Base-by-base conservation (phyloP, 2,797 vertebrate genomes). In the Periparus ater region DNA sequence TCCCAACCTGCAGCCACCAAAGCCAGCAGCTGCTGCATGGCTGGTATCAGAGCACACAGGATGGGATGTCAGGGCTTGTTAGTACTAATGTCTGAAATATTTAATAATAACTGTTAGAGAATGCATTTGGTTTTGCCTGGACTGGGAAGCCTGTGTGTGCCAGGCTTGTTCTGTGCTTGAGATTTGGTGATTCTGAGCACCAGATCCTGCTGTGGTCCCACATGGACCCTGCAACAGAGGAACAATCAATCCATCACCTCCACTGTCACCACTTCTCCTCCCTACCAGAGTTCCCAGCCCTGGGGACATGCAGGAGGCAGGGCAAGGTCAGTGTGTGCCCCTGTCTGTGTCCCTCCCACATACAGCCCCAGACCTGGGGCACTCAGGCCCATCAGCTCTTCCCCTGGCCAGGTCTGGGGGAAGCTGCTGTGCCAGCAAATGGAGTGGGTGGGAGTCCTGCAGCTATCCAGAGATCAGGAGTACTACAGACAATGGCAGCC, bases 1-100 rank as follows among this genome's bases (percentile, higher is more conserved):
- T 88, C 79, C 91, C 55, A 62, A 74, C n/a, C 92, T 54, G 75
- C 63, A 81, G 34, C 75, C 92, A 89, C n/a, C 34, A 16, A 78
- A 84, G 34, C 25, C 82, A 53, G 74, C 63, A 81, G 82, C 80
- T 88, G 83, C 79, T 84, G 53, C 3, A 0, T 3, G 85, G 58
- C 63, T 63, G 66, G 9, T 34, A 34, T 9, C 54, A 44, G 40
- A 88, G 42, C 0, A 4, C 57, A 42, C 53, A 50, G 60, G 32
- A 79, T 10, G 70, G 62, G 63, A 82, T 58, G 34, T 51, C 85
- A 90, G 63, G 63, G n/a, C 45, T 87, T 44, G 77, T 45, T 79
- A 76, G 65, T 63, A 77, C 20, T 34, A 26, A 47, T 23, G 34
- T 50, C 79, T 54, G 42, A 91, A 92, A 60, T 66, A 84, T 84